A percentile compares a stretch with the other conserved stretches of the same genome.
Evolutionary conservation across 2,113 vertebrate genomes (phyloP).

Genomic region (Leiothrix lutea): DNA sequence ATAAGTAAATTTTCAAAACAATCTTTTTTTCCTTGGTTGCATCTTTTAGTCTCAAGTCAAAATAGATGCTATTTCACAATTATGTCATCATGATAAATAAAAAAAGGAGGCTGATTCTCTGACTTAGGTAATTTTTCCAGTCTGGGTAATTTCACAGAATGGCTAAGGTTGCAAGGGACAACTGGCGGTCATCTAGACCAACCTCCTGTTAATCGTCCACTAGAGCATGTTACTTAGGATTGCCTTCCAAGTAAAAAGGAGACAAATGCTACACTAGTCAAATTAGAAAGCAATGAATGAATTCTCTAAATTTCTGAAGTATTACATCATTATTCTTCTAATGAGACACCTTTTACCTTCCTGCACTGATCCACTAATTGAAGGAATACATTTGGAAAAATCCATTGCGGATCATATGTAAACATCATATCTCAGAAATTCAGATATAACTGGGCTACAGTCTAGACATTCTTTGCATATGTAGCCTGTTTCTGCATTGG

Average conservation of each 20-base stretch:
- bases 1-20: not conserved
- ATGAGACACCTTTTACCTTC: rapidly evolving
- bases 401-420: rapidly evolving
- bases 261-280: not conserved
- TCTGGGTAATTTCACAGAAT: not conserved
- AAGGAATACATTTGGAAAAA: not conserved
- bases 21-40: not conserved
- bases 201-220: not conserved
- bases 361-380: not conserved
- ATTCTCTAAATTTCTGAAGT: not conserved
- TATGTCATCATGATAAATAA: not conserved
- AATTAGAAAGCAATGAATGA: not conserved
- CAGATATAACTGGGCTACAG: rapidly evolving
- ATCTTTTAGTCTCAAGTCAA: not conserved
- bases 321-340: not conserved
- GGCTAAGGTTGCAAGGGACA: not conserved
- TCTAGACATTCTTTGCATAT: not conserved
- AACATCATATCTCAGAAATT: not conserved
- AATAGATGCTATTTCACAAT: not conserved
- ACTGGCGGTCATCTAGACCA: not conserved
- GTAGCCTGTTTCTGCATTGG: not conserved
- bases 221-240: not conserved
- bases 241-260: not conserved
- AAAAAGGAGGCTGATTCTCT: not conserved
- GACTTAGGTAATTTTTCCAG: not conserved